Percentiles rank a stretch among this genome's conserved stretches.
phyloP scores from a whole-genome alignment of 2,113 vertebrate genomes.

The Ageneiosus marmoratus region DNA sequence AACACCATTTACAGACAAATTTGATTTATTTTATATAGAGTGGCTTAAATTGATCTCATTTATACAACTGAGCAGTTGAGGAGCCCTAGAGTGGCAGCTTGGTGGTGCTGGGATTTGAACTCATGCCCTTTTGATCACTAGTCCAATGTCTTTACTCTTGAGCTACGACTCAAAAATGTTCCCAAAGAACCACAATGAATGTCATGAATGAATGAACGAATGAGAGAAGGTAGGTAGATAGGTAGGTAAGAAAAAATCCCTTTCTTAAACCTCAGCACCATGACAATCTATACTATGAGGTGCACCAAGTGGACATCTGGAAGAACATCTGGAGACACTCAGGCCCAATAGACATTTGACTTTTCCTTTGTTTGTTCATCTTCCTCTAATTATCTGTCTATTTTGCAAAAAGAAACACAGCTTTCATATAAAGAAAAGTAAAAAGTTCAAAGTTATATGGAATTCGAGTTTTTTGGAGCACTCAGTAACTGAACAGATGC shows the following conservation, averaged over 20 bases:
- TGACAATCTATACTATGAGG: background rate
- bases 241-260: too few relatives aligned
- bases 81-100: too few relatives aligned
- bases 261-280: background rate
- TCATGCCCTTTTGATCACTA: too few relatives aligned
- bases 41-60: too few relatives aligned
- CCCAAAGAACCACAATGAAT: background rate
- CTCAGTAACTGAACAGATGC: background rate
- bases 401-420: background rate
- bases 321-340: background rate
- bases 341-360: background rate
- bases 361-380: background rate
- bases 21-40: background rate
- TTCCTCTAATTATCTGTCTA: background rate
- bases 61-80: too few relatives aligned
- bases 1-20: background rate
- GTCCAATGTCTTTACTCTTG: too few relatives aligned
- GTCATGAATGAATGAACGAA: too few relatives aligned
- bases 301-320: background rate
- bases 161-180: background rate
- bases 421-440: background rate
- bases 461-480: background rate
- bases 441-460: background rate
- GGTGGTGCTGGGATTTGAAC: too few relatives aligned
- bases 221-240: too few relatives aligned